phyloP scores from a whole-genome alignment of 2,113 vertebrate genomes.

The Paedocypris sp. region DNA sequence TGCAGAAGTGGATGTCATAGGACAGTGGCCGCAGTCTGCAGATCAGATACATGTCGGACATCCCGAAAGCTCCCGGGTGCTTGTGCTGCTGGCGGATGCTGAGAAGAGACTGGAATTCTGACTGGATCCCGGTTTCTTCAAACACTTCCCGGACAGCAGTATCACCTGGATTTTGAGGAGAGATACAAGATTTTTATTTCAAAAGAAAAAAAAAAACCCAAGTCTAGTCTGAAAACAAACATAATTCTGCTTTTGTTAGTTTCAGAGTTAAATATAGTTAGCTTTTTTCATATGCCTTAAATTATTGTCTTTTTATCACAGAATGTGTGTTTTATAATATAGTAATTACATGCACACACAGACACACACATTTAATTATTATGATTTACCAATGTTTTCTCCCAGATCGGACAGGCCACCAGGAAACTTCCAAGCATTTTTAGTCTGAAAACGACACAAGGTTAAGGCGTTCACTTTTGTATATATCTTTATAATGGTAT shows the following conservation, averaged over 20 bases:
- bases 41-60: slow-evolving; percentile 85
- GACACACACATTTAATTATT: too few species aligned
- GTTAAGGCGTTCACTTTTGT: neutral
- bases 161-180: too few species aligned
- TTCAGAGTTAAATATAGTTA: too few species aligned
- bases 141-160: slow-evolving; percentile 89
- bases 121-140: slow-evolving; percentile 84
- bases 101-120: slow-evolving; percentile 82
- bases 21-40: slow-evolving; percentile 77
- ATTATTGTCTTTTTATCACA: too few species aligned
- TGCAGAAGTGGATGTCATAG: slow-evolving; percentile 75
- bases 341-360: too few species aligned
- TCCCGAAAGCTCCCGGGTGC: slow-evolving; percentile 78
- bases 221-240: too few species aligned
- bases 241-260: too few species aligned
- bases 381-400: slow-evolving; percentile 89
- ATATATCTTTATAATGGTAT: too few species aligned
- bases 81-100: slow-evolving; percentile 85
- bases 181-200: too few species aligned
- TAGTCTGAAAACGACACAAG: slow-evolving; percentile 57
- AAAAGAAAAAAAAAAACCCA: too few species aligned
- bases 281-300: too few species aligned
- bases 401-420: slow-evolving; percentile 84
- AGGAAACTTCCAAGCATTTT: slow-evolving; percentile 88
- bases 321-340: too few species aligned